Conservation (phyloP, 2,113 vertebrate species). For the Chascanopsetta lugubris region DNA sequence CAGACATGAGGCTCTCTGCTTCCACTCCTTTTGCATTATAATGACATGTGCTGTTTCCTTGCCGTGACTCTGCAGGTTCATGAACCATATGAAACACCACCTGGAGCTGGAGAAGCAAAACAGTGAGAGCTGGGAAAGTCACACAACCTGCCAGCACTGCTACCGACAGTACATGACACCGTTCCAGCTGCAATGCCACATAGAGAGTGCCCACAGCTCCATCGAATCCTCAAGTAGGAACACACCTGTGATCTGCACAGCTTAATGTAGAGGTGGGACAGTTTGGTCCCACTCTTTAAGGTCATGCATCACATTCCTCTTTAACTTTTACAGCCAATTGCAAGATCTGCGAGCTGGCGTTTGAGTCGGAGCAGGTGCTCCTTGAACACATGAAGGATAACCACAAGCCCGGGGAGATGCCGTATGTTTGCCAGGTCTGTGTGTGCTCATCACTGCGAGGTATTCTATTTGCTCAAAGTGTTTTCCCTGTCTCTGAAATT, state of each 20-base stretch:
- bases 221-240: conserved; percentile 92
- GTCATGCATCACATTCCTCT: not conserved
- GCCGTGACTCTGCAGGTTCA: conserved; percentile 84
- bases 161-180: conserved; percentile 96
- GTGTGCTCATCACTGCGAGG: not conserved
- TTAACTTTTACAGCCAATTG: conserved; percentile 87
- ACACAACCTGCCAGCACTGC: conserved; percentile 98
- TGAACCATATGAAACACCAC: conserved; percentile 99
- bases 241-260: not conserved
- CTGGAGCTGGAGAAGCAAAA: conserved; percentile 98
- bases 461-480: not conserved
- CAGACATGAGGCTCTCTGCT: not conserved
- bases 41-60: not conserved
- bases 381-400: conserved; percentile 98
- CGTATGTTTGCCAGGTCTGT: conserved; percentile 95
- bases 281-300: not conserved
- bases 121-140: conserved; percentile 97
- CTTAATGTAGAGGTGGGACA: not conserved
- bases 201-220: conserved; percentile 94
- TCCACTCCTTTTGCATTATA: not conserved
- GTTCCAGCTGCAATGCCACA: conserved; percentile 98
- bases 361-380: conserved; percentile 96
- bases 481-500: conserved; percentile 9
- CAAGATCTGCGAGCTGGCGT: conserved; percentile 98
- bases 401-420: conserved; percentile 99